Conservation (phyloP, 2,797 vertebrate species). For the Galago senegalensis region DNA sequence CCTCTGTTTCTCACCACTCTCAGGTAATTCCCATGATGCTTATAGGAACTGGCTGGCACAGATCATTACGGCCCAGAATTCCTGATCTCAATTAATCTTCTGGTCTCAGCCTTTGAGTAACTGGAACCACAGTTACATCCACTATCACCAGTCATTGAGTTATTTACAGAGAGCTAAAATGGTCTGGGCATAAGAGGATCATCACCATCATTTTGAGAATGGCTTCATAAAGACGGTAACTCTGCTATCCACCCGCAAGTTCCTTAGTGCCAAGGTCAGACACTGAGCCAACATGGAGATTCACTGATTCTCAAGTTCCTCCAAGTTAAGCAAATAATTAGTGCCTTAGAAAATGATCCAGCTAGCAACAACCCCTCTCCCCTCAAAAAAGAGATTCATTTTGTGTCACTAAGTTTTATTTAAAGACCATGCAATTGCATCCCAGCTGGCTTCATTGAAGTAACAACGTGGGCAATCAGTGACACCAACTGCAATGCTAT, state of each 20-base stretch:
- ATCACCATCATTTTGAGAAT: not conserved
- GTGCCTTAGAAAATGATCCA: slow-evolving; percentile 68
- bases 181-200: not conserved
- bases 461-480: slow-evolving; percentile 85
- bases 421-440: slow-evolving; percentile 83
- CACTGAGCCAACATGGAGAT: not conserved
- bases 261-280: slow-evolving; percentile 69
- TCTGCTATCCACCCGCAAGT: not conserved
- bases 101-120: not conserved
- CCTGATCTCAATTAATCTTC: not conserved
- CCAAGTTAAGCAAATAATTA: slow-evolving; percentile 81
- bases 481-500: slow-evolving; percentile 82
- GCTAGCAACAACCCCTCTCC: slow-evolving; percentile 73
- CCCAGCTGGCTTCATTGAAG: slow-evolving; percentile 87
- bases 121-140: not conserved
- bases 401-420: slow-evolving; percentile 85
- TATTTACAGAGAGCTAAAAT: not conserved
- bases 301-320: slow-evolving; percentile 61
- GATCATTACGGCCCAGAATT: not conserved
- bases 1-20: not conserved
- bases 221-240: not conserved
- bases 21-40: not conserved
- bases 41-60: not conserved
- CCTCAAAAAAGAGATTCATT: slow-evolving; percentile 79
- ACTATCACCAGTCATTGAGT: not conserved